A percentile compares a stretch with the other conserved stretches of the same genome.
phyloP scores from a whole-genome alignment of 2,888 invertebrate species.

The Orchesellides sinensis region DNA sequence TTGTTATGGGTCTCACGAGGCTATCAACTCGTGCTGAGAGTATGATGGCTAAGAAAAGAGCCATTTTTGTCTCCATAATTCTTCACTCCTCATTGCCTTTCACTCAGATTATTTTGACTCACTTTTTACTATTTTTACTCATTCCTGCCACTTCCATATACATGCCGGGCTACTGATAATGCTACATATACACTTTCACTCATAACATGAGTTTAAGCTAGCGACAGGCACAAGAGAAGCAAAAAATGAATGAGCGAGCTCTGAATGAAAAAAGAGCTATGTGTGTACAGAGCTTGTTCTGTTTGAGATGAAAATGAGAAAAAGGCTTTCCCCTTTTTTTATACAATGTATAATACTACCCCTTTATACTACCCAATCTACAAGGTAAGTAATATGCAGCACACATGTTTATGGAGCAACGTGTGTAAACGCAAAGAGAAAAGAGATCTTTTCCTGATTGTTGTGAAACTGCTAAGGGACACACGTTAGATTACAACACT shows the following conservation, averaged over 20 bases:
- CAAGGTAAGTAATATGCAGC: slow-evolving; percentile 13
- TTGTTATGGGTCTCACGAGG: slow-evolving; percentile 73
- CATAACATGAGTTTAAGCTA: not conserved
- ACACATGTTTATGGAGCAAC: not conserved
- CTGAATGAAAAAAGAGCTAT: slow-evolving; percentile 4
- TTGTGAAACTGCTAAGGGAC: slow-evolving; percentile 22
- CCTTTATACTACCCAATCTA: not conserved
- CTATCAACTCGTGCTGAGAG: slow-evolving; percentile 72
- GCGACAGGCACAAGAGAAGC: not conserved
- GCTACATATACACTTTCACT: slow-evolving; percentile 1
- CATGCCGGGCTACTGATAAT: not conserved
- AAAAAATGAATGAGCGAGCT: not conserved
- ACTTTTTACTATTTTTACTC: slow-evolving; percentile 40
- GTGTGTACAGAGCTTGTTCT: not conserved
- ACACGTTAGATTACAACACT: slow-evolving; percentile 10
- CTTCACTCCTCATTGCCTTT: slow-evolving; percentile 72
- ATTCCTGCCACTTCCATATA: not conserved
- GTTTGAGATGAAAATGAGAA: not conserved
- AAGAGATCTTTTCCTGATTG: slow-evolving; percentile 11
- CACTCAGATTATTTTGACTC: slow-evolving; percentile 69
- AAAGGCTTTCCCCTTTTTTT: not conserved
- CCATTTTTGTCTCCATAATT: slow-evolving; percentile 73
- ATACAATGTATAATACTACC: too few species aligned
- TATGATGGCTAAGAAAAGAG: slow-evolving; percentile 72
- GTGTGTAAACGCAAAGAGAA: not conserved